Base-by-base conservation (phyloP, 2,888 invertebrate species). In the Aplocera efformata region DNA sequence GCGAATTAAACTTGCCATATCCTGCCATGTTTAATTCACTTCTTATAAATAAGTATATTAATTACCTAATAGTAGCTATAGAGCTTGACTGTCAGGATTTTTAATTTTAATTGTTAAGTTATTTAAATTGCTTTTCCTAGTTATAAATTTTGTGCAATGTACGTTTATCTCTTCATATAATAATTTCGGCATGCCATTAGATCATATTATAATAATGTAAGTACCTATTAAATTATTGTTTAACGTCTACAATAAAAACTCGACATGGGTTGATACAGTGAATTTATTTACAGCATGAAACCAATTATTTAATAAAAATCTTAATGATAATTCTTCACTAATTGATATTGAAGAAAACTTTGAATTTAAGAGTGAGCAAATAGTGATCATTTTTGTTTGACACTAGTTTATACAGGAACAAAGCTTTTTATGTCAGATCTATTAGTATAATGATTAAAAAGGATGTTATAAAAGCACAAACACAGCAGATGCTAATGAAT, bases 1-100 rank as follows among this genome's bases (percentile, higher is more conserved):
- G 50, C 54, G 78, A 80, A 81, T 84, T 84, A 81, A 84, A 83
- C 84, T 75, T 77, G 81, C 86, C 86, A 85, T 85, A 76, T 48
- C 50, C 66, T 66, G 80, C 80, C 79, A 83, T 83, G 84, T 82
- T 84, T 84, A 78, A 82, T 81, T 81, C 80, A 57, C 47, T 59
- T 58, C 48, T 34, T 44, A 17, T 17, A 17, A 3, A 17, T 17
- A 17, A 17, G 2, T 17, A 5, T 17, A 17, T n/a, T n/a, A n/a
- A n/a, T n/a, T n/a, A n/a, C n/a, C n/a, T n/a, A n/a, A n/a, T n/a
- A n/a, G n/a, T 17, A 17, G 13, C 5, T 17, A 17, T 17, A 17
- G 5, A 5, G 13, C 13, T 17, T 3, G 13, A 17, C 2, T 17
- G 13, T 17, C 13, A 17, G 13, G 13, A n/a, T n/a, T n/a, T n/a